Evolutionary conservation across 2,797 vertebrate genomes (phyloP), one percentile per base, ranked within the genome.

Genomic region (Diplodus sargus): DNA sequence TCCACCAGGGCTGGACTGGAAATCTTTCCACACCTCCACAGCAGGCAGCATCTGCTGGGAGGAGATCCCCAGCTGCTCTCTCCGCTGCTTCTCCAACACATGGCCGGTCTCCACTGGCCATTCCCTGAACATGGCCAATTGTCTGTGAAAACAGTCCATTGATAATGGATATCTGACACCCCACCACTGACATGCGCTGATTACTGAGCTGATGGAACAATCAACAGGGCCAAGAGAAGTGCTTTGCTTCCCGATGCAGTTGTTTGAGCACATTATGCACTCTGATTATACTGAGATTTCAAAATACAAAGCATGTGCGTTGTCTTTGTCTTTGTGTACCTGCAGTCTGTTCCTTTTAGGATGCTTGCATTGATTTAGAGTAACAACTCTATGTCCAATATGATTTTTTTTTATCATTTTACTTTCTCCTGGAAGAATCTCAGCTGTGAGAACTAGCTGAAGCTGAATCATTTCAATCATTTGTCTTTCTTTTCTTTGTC

Each of bases 51-150:
- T 90, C 89, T 91, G 85, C 70, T 65, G 68, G 81, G 78, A 82
- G 73, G 72, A 87, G 80, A 86, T 81, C 83, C 85, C 74, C 90
- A 87, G 83, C 90, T 92, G 90, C 84, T 91, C 49, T 57, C 43
- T 73, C 65, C 68, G 60, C 73, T 70, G 58, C 59, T 73, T 85
- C 79, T 82, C 78, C 30, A 81, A 62, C 67, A 83, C 77, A 70
- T 83, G 76, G 76, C 71, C 64, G 66, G 30, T 73, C 84, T 82
- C 61, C 63, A 71, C 68, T 39, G 82, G 68, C 83, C 34, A 15
- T n/a, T 64, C 71, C 70, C 74, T 81, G 76, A 89, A 86, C 75
- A 78, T 20, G 69, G 45, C 73, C 84, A 82, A 85, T 85, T 81
- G 84, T 82, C 69, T 89, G 84, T 87, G 83, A 90, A 88, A 92